Conservation (phyloP, 2,888 invertebrate genomes). For the Pseudolycoriella hygida region DNA sequence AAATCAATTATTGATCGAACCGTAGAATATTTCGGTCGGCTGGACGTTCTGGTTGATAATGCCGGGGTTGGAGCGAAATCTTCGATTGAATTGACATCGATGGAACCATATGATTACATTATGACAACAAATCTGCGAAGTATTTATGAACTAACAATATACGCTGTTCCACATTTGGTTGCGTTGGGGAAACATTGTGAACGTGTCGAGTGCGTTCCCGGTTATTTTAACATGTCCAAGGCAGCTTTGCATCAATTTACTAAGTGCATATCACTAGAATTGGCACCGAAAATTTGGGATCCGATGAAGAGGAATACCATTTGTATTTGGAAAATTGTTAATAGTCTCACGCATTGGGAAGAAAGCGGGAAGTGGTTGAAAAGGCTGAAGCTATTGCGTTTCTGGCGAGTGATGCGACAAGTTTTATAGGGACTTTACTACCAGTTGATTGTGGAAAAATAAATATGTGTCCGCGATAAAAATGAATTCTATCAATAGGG, state of each 20-base stretch:
- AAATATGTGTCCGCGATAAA: too few relatives aligned
- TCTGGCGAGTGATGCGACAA: conserved; percentile 57
- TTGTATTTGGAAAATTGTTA: conserved; percentile 66
- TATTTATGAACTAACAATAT: conserved; percentile 58
- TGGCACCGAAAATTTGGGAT: conserved; percentile 52
- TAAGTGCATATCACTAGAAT: conserved; percentile 69
- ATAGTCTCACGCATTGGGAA: conserved; percentile 74
- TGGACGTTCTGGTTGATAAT: conserved; percentile 39
- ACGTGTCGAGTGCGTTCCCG: conserved; percentile 87
- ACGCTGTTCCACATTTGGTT: conserved; percentile 67
- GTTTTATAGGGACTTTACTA: conserved; percentile 50
- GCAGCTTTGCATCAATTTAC: conserved; percentile 89
- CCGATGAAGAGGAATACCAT: conserved; percentile 59
- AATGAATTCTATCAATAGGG: too few relatives aligned
- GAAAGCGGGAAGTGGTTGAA: conserved; percentile 67
- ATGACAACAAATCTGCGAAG: conserved; percentile 76
- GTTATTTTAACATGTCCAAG: conserved; percentile 83
- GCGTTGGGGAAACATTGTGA: conserved; percentile 69
- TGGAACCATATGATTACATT: conserved; percentile 70
- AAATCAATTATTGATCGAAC: conserved; percentile 44
- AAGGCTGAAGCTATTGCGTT: conserved; percentile 79
- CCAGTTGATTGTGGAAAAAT: conserved; percentile 42
- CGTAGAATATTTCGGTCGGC: conserved; percentile 39
- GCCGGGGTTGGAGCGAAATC: conserved; percentile 71
- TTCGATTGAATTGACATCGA: conserved; percentile 58